A percentile compares a stretch with the other conserved stretches of the same genome.
Conservation (phyloP, 1,140 invertebrate genomes). For the Bombus difficillimus region DNA sequence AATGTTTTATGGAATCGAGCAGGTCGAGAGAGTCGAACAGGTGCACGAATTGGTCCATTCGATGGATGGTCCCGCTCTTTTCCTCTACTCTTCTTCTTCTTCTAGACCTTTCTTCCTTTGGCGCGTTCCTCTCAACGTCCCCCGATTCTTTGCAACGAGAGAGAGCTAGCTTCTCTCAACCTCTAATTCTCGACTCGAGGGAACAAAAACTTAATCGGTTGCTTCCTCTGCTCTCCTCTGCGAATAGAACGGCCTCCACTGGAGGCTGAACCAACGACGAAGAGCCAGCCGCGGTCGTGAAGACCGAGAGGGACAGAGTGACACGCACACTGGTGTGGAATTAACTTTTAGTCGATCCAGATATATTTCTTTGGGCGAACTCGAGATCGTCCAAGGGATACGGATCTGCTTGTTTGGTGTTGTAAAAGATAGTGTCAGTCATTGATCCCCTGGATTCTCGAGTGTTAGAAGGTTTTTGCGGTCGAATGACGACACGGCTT, state of each 20-base stretch:
- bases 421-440: conserved; percentile 16
- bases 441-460: not conserved
- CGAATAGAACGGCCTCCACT: conserved; percentile 34
- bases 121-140: conserved; percentile 22
- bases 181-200: conserved; percentile 76
- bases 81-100: conserved; percentile 24
- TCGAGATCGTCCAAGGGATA: not conserved
- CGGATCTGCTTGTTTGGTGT: conserved; percentile 8
- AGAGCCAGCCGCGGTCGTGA: not conserved
- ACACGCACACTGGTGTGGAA: conserved; percentile 28
- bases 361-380: not conserved
- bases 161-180: conserved; percentile 53
- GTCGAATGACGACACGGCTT: not conserved
- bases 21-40: conserved; percentile 54
- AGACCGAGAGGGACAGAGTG: conserved; percentile 21
- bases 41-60: conserved; percentile 62
- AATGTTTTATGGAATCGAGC: conserved; percentile 53
- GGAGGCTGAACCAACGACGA: conserved; percentile 19
- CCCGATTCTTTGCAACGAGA: conserved; percentile 28
- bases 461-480: not conserved
- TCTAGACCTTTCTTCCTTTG: conserved; percentile 40
- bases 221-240: conserved; percentile 73
- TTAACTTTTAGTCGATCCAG: conserved; percentile 36
- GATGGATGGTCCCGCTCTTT: conserved; percentile 21
- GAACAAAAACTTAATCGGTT: conserved; percentile 81